phyloP scores from a whole-genome alignment of 2,888 invertebrate genomes.

The Euplagia quadripunctaria region DNA sequence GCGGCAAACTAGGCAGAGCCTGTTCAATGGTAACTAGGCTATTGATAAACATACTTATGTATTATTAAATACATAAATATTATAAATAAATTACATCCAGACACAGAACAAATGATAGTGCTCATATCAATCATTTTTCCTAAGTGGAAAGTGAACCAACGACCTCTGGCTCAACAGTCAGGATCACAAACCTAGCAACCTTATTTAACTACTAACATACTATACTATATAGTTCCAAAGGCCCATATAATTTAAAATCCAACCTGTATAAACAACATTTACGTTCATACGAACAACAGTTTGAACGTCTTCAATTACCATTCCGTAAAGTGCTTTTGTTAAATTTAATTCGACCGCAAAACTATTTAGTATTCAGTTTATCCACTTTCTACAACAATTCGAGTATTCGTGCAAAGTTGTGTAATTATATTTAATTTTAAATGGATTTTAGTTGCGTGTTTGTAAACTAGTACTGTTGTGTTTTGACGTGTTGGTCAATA shows the following conservation, averaged over 20 bases:
- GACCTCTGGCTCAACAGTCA: too few relatives aligned
- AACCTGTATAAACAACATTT: slow-evolving; percentile 1
- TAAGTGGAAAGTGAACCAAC: too few relatives aligned
- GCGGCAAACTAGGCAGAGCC: not conserved
- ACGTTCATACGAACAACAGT: slow-evolving; percentile 14
- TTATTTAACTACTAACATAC: too few relatives aligned
- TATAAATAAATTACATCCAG: too few relatives aligned
- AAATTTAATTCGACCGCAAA: slow-evolving; percentile 51
- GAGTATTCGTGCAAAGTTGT: slow-evolving; percentile 14
- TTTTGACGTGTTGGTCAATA: not conserved
- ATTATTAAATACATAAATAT: too few relatives aligned
- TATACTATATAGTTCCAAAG: too few relatives aligned
- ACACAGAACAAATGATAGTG: too few relatives aligned
- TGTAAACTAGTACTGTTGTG: not conserved
- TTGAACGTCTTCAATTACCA: slow-evolving; percentile 33
- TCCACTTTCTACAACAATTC: not conserved
- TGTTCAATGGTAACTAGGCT: too few relatives aligned
- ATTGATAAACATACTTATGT: too few relatives aligned
- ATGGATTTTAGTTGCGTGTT: slow-evolving; percentile 12
- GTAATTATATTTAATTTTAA: slow-evolving; percentile 18
- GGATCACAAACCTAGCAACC: too few relatives aligned
- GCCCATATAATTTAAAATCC: not conserved
- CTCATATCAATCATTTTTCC: too few relatives aligned
- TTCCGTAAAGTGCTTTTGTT: slow-evolving; percentile 46
- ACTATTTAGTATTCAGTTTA: slow-evolving; percentile 32